These are phyloP conservation scores for Tetranychus truncatus DNA, from an alignment of 2,888 invertebrate genomes.

Conservation along the genomic window DNA sequence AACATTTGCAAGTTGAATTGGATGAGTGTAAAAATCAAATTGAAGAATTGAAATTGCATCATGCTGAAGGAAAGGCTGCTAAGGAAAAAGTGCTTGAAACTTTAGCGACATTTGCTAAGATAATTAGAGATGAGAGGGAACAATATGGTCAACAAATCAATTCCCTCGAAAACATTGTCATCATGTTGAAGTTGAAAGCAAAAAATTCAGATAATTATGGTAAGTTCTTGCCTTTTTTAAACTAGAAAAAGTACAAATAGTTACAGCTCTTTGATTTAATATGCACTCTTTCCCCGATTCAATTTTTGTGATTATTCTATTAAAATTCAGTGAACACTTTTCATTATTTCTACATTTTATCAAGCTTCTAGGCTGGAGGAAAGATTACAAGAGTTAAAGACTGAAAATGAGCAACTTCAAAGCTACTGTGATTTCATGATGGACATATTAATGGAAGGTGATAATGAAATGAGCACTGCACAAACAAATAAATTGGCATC, in stretches of 20 bases:
- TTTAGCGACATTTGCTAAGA: constrained; percentile 84
- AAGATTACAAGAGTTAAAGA: constrained; percentile 81
- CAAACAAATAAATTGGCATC: too few relatives aligned
- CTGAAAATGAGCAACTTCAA: constrained; percentile 60
- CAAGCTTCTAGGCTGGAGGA: constrained; percentile 72
- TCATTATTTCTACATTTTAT: constrained; percentile 3
- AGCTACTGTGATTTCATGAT: constrained; percentile 68
- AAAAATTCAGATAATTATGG: constrained; percentile 94
- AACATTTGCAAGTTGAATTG: constrained; percentile 91
- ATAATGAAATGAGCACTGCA: constrained; percentile 34
- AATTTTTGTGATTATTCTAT: too few relatives aligned
- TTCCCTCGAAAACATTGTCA: constrained; percentile 81
- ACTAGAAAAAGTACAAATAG: too few relatives aligned
- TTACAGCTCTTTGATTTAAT: too few relatives aligned
- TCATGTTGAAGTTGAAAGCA: constrained; percentile 93
- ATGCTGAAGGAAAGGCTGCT: constrained; percentile 92
- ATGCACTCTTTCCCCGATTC: too few relatives aligned
- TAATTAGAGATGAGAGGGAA: constrained; percentile 81
- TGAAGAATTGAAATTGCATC: constrained; percentile 94
- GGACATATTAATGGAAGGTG: constrained; percentile 71
- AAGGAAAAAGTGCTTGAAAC: constrained; percentile 61
- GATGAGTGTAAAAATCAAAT: constrained; percentile 93
- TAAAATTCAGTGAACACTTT: too few relatives aligned
- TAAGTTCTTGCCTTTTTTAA: constrained; percentile 31
- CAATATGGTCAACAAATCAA: constrained; percentile 75